Conservation (phyloP, 2,797 vertebrate genomes). For the Leucoraja ocellata region DNA sequence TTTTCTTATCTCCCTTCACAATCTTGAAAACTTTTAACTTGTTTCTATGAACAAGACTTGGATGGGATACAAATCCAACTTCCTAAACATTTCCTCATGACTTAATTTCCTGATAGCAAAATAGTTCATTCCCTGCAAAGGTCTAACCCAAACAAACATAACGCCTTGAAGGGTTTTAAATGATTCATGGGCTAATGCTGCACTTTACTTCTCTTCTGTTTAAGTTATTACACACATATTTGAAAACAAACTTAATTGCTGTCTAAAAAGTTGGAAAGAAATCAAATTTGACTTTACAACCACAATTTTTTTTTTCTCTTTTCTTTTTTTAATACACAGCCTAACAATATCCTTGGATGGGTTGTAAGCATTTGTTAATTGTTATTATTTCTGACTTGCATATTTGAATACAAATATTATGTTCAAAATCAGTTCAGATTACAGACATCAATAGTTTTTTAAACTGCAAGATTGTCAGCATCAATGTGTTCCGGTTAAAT, state of each 20-base stretch:
- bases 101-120: slow-evolving; percentile 12
- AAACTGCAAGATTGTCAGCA: neutral
- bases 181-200: neutral
- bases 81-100: neutral
- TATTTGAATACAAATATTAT: neutral
- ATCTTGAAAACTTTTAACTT: neutral
- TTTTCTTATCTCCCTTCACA: neutral
- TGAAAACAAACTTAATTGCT: neutral
- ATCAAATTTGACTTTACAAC: neutral
- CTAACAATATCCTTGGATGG: neutral
- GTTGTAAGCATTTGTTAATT: neutral
- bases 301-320: neutral
- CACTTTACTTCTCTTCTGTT: neutral
- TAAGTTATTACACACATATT: neutral
- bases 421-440: neutral
- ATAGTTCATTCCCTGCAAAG: neutral
- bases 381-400: neutral
- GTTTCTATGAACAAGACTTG: neutral
- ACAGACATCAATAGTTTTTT: neutral
- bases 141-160: neutral
- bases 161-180: neutral
- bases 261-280: neutral
- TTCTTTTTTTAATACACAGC: too few relatives aligned
- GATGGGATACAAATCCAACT: neutral
- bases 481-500: neutral